These are phyloP conservation scores for Eonycteris spelaea DNA, from an alignment of 2,113 vertebrate species.

Conservation along the genomic window DNA sequence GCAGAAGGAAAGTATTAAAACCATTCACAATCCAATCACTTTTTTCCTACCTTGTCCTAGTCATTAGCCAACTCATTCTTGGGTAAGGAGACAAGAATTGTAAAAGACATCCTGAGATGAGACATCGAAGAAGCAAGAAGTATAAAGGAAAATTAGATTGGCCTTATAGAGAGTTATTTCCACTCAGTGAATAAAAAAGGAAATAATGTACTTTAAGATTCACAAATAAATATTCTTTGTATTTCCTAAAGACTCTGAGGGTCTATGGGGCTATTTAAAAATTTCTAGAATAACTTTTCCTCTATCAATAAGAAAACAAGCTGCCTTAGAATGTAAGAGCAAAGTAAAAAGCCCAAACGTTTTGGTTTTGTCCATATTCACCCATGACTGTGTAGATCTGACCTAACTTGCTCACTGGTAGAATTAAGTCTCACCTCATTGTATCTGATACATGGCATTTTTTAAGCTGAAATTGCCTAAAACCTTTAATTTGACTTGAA, in stretches of 20 bases:
- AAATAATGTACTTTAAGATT: neutral
- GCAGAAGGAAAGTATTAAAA: neutral
- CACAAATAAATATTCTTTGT: neutral
- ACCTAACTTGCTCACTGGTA: slow-evolving; percentile 34
- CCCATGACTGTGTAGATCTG: neutral
- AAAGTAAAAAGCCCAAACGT: neutral
- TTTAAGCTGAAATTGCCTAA: slow-evolving; percentile 59
- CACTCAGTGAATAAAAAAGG: neutral
- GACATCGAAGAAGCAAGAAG: neutral
- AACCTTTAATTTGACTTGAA: slow-evolving; percentile 66
- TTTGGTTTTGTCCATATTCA: neutral
- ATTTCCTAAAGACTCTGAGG: neutral
- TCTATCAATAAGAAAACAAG: neutral
- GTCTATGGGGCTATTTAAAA: neutral
- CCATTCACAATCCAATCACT: neutral
- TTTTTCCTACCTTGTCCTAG: neutral
- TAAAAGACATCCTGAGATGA: neutral
- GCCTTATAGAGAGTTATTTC: neutral
- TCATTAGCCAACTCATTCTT: neutral
- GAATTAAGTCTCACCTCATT: neutral
- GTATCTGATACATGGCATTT: slow-evolving; percentile 14
- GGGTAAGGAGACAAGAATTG: neutral
- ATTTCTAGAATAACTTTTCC: neutral
- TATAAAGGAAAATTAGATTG: neutral
- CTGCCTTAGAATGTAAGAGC: neutral